phyloP scores from a whole-genome alignment of 1,140 invertebrate genomes.

The Drosophila nigrodunni region DNA sequence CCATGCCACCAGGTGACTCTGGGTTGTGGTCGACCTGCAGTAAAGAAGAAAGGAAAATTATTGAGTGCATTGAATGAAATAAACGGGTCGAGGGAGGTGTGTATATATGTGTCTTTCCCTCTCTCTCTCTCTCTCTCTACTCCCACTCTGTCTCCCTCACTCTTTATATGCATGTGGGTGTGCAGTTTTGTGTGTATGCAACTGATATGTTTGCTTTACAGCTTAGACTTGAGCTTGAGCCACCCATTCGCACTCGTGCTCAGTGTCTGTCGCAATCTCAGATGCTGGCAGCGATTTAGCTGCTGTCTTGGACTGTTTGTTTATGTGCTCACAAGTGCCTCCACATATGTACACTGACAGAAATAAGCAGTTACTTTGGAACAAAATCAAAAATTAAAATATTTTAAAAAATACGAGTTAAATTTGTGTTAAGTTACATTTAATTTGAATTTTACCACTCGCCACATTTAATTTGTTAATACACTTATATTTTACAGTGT shows the following conservation, averaged over 20 bases:
- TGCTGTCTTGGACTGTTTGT: conserved; percentile 70
- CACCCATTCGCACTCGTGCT: conserved; percentile 11
- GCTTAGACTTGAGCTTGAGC: conserved; percentile 65
- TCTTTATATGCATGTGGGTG: conserved; percentile 1
- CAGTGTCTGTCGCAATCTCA: not conserved
- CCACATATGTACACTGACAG: conserved; percentile 10
- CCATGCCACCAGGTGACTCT: conserved; percentile 94
- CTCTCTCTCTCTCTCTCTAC: too few species aligned
- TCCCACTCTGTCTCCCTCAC: not conserved
- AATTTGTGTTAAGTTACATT: too few species aligned
- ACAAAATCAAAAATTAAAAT: too few species aligned
- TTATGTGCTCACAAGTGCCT: conserved; percentile 73
- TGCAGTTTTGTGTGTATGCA: conserved; percentile 56
- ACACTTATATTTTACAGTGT: not conserved
- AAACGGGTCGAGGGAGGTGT: conserved; percentile 4
- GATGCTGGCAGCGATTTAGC: conserved; percentile 67
- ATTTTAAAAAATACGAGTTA: too few species aligned
- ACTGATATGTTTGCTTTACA: conserved; percentile 77
- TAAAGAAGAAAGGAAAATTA: conserved; percentile 66
- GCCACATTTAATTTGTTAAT: too few species aligned
- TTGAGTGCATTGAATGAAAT: conserved; percentile 39
- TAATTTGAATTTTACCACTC: too few species aligned
- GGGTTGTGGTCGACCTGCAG: conserved; percentile 90
- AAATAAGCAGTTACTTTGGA: not conserved
- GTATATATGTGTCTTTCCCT: not conserved